Conservation (phyloP, 2,797 vertebrate genomes). For the Silurus aristotelis region DNA sequence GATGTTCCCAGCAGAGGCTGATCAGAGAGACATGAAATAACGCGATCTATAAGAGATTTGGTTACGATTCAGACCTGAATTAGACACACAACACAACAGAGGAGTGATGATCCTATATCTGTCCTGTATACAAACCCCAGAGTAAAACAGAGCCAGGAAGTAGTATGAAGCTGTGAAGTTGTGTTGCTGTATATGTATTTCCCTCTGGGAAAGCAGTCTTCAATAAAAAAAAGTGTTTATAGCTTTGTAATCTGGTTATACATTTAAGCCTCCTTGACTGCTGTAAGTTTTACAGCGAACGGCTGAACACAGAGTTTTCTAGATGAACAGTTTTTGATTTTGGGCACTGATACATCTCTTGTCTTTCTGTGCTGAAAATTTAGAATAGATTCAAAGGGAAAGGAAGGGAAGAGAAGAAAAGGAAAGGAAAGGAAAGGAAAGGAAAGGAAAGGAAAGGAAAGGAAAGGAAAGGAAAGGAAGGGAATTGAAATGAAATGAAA, state of each 20-base stretch:
- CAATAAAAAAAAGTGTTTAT: background rate
- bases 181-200: background rate
- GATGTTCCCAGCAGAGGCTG: constrained; percentile 25
- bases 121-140: background rate
- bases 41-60: constrained; percentile 15
- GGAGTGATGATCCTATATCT: background rate
- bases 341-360: too few relatives aligned
- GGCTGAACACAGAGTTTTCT: background rate
- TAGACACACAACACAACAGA: background rate
- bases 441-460: background rate
- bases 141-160: background rate
- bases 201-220: background rate
- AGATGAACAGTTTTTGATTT: background rate
- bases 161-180: background rate
- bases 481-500: too few relatives aligned
- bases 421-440: background rate
- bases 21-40: constrained; percentile 40
- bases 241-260: background rate
- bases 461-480: too few relatives aligned
- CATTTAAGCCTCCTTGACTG: background rate
- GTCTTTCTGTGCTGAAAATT: background rate
- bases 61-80: constrained; percentile 32
- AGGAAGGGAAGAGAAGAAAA: too few relatives aligned
- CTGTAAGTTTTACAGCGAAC: background rate
- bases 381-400: background rate